These are phyloP conservation scores for Condylura cristata DNA, from an alignment of 2,113 vertebrate species.

Conservation along the genomic window DNA sequence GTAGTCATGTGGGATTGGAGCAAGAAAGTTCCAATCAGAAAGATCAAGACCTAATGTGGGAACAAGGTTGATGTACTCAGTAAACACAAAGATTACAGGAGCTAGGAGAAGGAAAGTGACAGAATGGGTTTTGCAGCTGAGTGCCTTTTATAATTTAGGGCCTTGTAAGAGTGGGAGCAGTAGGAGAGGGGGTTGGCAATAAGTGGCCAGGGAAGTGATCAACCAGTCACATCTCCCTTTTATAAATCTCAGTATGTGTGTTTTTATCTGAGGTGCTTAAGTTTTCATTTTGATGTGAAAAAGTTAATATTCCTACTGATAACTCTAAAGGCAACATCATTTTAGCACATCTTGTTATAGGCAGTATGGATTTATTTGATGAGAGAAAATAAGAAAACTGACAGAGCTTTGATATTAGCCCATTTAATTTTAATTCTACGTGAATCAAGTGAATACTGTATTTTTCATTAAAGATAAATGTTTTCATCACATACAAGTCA, in stretches of 20 bases:
- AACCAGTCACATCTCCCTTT: background rate
- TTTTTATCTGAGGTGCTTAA: background rate
- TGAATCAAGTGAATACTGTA: background rate
- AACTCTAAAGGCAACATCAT: background rate
- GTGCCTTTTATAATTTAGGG: background rate
- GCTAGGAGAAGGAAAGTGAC: background rate
- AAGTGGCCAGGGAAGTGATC: background rate
- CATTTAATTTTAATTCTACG: conserved; percentile 29
- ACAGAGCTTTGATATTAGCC: background rate
- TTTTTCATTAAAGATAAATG: background rate
- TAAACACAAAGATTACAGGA: background rate
- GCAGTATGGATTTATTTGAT: background rate
- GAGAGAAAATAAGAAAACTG: background rate
- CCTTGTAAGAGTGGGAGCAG: background rate
- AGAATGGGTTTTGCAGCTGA: background rate
- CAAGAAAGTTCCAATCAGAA: background rate
- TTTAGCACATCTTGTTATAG: background rate
- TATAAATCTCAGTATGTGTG: background rate
- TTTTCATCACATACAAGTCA: background rate
- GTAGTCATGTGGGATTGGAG: background rate
- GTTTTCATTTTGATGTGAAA: background rate
- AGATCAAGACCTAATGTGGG: background rate
- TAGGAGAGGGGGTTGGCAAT: accelerated
- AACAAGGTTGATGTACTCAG: background rate
- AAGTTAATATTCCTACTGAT: background rate